Evolutionary conservation across 2,888 invertebrate genomes (phyloP), one percentile per base, ranked within the genome.

Genomic region (Hydroisotoma schaefferi): DNA sequence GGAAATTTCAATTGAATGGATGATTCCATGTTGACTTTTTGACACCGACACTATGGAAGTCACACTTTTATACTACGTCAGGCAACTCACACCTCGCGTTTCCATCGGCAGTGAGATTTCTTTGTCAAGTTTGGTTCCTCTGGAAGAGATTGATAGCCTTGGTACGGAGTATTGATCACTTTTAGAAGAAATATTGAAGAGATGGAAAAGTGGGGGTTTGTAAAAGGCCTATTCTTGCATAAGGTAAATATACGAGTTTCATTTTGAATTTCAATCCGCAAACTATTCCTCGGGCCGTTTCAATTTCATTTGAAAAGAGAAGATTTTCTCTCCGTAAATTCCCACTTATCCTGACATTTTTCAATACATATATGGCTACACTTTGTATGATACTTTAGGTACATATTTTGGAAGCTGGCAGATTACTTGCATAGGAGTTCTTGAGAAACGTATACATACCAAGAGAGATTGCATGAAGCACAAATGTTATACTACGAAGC

Each of bases 21-120:
- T 46, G 46, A 46, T 56, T 37, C 48, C 38, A 22, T 33, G 56
- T 56, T 56, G 56, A 56, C 56, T 48, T 56, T 56, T 29, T 56
- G 56, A 56, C 56, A 48, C 25, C 48, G 56, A 56, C 56, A 48
- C 56, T 26, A 10, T 47, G 47, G 48, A 56, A 56, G 56, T 56
- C 56, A 56, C 47, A 46, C 46, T 46, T 46, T 15, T 12, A 22
- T n/a, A n/a, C n/a, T n/a, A n/a, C n/a, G n/a, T n/a, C n/a, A n/a
- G n/a, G n/a, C 46, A 23, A 6, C 6, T 4, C 46, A 8, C 23
- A 33, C 15, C 33, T 15, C 33, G 33, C n/a, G n/a, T n/a, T n/a
- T n/a, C n/a, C n/a, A 33, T 33, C 33, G 40, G n/a, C 44, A 40
- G 15, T 40, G 22, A n/a, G n/a, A n/a, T n/a, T n/a, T n/a, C n/a